phyloP scores from a whole-genome alignment of 2,797 vertebrate species.

The Leucoraja ocellata region DNA sequence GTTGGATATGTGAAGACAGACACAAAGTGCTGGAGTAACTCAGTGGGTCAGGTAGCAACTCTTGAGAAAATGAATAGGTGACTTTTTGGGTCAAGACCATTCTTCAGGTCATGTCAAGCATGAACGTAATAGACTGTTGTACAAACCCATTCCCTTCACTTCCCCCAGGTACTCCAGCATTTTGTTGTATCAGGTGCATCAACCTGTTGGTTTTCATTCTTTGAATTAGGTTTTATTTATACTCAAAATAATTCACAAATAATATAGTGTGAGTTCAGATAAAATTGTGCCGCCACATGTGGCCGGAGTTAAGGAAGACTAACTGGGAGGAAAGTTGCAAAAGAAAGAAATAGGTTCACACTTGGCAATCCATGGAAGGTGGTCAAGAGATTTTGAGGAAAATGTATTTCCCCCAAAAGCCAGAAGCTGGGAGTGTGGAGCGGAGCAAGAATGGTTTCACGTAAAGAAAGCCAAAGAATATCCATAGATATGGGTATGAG shows the following conservation, averaged over 20 bases:
- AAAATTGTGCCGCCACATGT: not conserved
- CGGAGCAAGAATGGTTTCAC: not conserved
- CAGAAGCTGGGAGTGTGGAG: not conserved
- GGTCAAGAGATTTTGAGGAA: not conserved
- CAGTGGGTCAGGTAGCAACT: no score
- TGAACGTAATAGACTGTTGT: no score
- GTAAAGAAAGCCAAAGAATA: no score
- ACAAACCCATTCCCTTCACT: no score
- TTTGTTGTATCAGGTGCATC: no score
- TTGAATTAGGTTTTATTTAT: not conserved
- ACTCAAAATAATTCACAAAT: not conserved
- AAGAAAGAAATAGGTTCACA: not conserved
- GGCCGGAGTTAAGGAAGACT: not conserved
- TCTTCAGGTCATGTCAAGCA: no score
- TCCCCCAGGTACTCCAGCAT: no score
- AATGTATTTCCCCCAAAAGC: not conserved
- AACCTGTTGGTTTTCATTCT: not conserved
- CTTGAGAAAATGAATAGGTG: no score
- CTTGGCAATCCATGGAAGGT: not conserved
- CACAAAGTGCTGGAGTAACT: no score
- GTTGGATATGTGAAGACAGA: no score
- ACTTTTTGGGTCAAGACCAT: no score
- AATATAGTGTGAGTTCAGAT: not conserved
- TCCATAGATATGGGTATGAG: not conserved
- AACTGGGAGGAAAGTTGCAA: not conserved